Base-by-base conservation (phyloP, 2,113 vertebrate species). In the Phalacrocorax brasilianus region DNA sequence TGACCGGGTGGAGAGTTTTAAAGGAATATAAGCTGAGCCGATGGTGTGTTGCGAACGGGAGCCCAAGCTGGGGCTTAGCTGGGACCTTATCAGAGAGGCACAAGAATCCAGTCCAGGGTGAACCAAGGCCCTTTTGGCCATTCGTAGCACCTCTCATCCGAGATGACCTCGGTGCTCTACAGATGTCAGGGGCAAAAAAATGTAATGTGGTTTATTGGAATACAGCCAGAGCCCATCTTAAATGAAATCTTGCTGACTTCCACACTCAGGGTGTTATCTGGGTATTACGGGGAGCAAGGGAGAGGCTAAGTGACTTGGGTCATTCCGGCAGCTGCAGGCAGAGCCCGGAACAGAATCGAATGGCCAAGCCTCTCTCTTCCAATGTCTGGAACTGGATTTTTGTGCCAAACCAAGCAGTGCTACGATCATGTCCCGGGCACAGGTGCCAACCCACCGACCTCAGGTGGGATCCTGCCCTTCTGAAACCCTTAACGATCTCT, bases 341-440 rank as follows among this genome's bases (percentile, higher is more conserved):
- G 44, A 73, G 74, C 89, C 59, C 11, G 10, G 33, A 53, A 14
- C 33, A 33, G 45, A 44, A 35, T 23, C 26, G 19, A 13, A 28
- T 5, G 49, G 45, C 68, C 68, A 66, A 73, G 6, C 23, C 58
- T 79, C 65, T 45, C 47, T n/a, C 30, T 83, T 38, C 35, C 74
- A 28, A 11, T 6, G 24, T 28, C 35, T 5, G 4, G 9, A 61
- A 32, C 8, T 15, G 14, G 24, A 52, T 47, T 85, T 81, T 47
- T 52, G 5, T 44, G 79, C 70, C 84, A 35, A 30, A 62, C 7
- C 27, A 47, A 58, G 10, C 70, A 8, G 7, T 3, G n/a, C 33
- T 62, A 2, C 9, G 0, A 42, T n/a, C 14, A 1, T 1, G 2
- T 21, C 33, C 23, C 1, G 0, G 44, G 45, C 16, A 17, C 26